phyloP scores from a whole-genome alignment of 2,113 vertebrate species.

The Phrynosoma platyrhinos region DNA sequence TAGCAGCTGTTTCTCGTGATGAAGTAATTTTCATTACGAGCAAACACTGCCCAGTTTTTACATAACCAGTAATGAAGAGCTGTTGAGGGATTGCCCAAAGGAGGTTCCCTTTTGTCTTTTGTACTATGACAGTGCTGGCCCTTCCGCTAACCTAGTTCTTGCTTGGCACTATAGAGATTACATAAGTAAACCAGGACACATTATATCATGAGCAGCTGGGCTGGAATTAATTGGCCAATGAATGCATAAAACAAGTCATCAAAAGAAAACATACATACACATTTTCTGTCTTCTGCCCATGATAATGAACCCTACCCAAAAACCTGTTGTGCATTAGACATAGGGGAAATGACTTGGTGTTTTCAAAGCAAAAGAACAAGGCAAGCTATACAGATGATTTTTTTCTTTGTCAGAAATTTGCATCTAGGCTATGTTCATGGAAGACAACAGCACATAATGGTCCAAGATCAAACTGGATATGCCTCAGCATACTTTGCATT shows the following conservation, averaged over 20 bases:
- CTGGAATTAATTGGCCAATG: slow-evolving; percentile 41
- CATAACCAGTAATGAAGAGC: fast-evolving
- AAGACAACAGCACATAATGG: not conserved
- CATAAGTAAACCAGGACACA: slow-evolving; percentile 13
- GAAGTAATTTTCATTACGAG: slow-evolving; percentile 1
- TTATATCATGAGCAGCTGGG: slow-evolving; percentile 36
- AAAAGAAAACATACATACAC: not conserved
- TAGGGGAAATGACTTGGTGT: not conserved
- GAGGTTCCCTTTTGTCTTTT: not conserved
- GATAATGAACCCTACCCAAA: slow-evolving; percentile 46
- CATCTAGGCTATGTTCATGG: no score
- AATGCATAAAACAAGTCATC: slow-evolving; percentile 7
- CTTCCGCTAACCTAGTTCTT: not conserved
- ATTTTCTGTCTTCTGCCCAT: slow-evolving; percentile 5
- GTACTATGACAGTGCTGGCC: not conserved
- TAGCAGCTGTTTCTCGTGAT: slow-evolving; percentile 11
- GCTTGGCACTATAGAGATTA: not conserved
- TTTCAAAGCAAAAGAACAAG: not conserved
- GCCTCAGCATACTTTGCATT: not conserved
- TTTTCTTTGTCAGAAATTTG: not conserved
- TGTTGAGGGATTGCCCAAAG: not conserved
- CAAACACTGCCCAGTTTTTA: not conserved
- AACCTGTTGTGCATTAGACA: slow-evolving; percentile 64
- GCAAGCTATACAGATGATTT: not conserved
- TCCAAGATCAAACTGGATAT: not conserved